phyloP scores from a whole-genome alignment of 2,888 invertebrate genomes.

The Leptinotarsa peninsularis region DNA sequence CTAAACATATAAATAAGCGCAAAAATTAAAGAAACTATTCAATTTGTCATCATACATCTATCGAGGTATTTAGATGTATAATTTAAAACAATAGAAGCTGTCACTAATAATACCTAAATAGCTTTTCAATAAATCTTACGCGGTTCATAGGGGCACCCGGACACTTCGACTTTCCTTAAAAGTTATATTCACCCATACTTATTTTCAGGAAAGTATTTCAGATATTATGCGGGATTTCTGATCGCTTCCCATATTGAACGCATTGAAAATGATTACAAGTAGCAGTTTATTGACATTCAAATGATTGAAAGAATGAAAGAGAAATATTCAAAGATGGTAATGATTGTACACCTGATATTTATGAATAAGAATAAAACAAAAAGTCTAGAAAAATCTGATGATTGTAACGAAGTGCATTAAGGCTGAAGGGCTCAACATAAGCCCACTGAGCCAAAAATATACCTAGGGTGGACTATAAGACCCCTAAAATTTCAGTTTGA shows the following conservation, averaged over 20 bases:
- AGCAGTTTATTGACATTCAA: not conserved
- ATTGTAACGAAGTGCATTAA: too few species aligned
- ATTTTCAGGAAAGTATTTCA: not conserved
- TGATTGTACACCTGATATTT: not conserved
- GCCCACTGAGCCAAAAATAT: too few species aligned
- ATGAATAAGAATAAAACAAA: not conserved
- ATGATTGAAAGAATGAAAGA: not conserved
- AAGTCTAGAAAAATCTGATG: too few species aligned
- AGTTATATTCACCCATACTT: constrained; percentile 1
- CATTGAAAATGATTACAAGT: not conserved
- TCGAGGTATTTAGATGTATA: constrained; percentile 3
- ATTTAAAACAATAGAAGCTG: not conserved
- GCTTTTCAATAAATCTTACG: constrained; percentile 9
- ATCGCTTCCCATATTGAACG: not conserved
- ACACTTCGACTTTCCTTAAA: not conserved
- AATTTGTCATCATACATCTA: not conserved
- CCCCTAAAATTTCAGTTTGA: too few species aligned
- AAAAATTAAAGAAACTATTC: constrained; percentile 8
- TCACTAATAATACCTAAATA: constrained; percentile 5
- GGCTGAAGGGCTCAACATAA: too few species aligned
- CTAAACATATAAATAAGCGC: constrained; percentile 1
- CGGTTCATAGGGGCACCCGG: not conserved
- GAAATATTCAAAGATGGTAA: not conserved
- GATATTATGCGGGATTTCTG: constrained; percentile 9
- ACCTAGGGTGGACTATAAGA: too few species aligned